phyloP scores from a whole-genome alignment of 2,113 vertebrate genomes.

The Sclerurus mexicanus region DNA sequence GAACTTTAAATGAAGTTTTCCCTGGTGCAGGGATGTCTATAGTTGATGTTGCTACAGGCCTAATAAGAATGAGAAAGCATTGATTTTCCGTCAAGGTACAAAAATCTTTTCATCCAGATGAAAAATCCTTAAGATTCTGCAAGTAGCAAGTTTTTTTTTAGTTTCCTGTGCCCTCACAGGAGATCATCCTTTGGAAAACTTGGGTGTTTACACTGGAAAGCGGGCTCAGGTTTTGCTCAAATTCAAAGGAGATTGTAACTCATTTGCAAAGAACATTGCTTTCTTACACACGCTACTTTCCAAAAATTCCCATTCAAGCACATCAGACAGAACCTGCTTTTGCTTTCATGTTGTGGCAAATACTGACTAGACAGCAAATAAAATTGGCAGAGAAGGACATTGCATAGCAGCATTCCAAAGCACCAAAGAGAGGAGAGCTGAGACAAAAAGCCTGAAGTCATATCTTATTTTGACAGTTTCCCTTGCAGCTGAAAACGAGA shows the following conservation, averaged over 20 bases:
- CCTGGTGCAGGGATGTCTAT: neutral
- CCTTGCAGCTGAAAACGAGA: neutral
- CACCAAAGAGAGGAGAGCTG: neutral
- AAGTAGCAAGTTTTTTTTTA: neutral
- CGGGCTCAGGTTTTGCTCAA: neutral
- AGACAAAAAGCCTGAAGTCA: neutral
- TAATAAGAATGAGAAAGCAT: constrained; percentile 21
- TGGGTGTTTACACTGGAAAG: neutral
- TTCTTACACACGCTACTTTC: neutral
- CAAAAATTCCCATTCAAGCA: neutral
- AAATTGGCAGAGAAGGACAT: neutral
- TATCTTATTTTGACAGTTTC: neutral
- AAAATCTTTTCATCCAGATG: neutral
- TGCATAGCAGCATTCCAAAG: neutral
- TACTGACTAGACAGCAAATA: neutral
- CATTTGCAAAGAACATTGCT: neutral
- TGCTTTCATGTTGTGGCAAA: neutral
- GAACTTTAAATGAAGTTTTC: neutral
- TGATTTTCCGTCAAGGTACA: constrained; percentile 42
- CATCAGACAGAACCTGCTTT: neutral
- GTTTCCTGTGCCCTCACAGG: neutral
- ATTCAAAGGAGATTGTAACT: neutral
- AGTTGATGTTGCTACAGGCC: neutral
- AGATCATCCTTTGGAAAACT: neutral
- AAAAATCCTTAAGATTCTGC: neutral